phyloP scores from a whole-genome alignment of 2,797 vertebrate genomes.

The Sparus aurata region DNA sequence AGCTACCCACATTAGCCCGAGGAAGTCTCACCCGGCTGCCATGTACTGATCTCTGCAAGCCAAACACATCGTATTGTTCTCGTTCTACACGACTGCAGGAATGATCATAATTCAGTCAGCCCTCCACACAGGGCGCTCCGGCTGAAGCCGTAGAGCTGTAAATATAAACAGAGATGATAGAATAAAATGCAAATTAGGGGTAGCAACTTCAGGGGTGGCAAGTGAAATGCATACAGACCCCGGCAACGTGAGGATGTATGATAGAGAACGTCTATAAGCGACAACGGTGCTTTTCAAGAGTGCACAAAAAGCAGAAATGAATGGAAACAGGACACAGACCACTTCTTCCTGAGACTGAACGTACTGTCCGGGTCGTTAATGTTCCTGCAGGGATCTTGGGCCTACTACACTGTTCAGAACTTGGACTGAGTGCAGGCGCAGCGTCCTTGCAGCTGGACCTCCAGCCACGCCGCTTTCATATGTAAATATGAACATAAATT shows the following conservation, averaged over 20 bases:
- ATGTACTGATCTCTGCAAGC: conserved; percentile 50
- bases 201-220: not conserved
- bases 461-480: conserved; percentile 55
- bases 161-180: conserved; percentile 10
- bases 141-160: conserved; percentile 6
- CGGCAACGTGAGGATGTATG: not conserved
- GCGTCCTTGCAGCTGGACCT: conserved; percentile 40
- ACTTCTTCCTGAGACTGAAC: conserved; percentile 22
- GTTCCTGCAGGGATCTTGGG: conserved; percentile 11
- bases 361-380: not conserved
- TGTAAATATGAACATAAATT: conserved; percentile 69
- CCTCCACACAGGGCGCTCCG: not conserved
- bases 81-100: conserved; percentile 57
- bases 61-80: conserved; percentile 54
- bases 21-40: conserved; percentile 37
- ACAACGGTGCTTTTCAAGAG: not conserved
- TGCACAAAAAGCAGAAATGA: not conserved
- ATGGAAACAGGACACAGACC: conserved; percentile 19
- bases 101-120: conserved; percentile 52
- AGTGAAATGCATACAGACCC: not conserved
- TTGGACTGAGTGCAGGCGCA: conserved; percentile 42
- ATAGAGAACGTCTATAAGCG: not conserved
- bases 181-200: not conserved
- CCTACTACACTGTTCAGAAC: conserved; percentile 23
- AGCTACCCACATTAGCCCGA: conserved; percentile 35